Conservation (phyloP, 2,113 vertebrate species). For the Callionymus lyra region DNA sequence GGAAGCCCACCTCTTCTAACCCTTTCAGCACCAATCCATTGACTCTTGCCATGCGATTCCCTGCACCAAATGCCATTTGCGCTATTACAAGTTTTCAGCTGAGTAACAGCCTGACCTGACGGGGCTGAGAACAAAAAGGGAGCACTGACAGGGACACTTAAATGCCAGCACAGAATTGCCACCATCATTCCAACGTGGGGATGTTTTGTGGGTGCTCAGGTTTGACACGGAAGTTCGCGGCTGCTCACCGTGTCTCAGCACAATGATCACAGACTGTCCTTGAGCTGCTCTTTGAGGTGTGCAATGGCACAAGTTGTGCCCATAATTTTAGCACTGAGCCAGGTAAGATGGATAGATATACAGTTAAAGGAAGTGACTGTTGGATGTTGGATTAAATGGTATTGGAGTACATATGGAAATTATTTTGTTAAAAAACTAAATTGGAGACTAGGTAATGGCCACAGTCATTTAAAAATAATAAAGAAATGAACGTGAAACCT, state of each 20-base stretch:
- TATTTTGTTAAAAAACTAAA: too few species aligned
- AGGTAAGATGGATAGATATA: too few species aligned
- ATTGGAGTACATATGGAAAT: too few species aligned
- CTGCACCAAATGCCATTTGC: conserved; percentile 70
- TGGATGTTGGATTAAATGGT: too few species aligned
- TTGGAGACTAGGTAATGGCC: too few species aligned
- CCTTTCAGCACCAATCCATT: conserved; percentile 61
- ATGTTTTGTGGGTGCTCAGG: conserved; percentile 25
- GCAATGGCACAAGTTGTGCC: background rate
- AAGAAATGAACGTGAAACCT: too few species aligned
- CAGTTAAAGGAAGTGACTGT: too few species aligned
- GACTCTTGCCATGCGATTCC: conserved; percentile 62
- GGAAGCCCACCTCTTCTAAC: conserved; percentile 55
- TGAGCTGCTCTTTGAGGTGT: conserved; percentile 8
- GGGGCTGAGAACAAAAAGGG: conserved; percentile 55
- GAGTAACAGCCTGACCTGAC: conserved; percentile 51
- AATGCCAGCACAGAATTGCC: conserved; percentile 57
- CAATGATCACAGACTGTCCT: conserved; percentile 20
- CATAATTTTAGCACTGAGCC: too few species aligned
- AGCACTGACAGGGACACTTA: conserved; percentile 52
- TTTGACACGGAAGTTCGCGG: conserved; percentile 18
- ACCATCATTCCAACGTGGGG: conserved; percentile 27
- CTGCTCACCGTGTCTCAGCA: conserved; percentile 10
- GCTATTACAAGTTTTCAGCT: conserved; percentile 68
- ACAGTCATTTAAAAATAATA: too few species aligned